Conservation (phyloP, 2,888 invertebrate genomes). For the Idaea aversata region DNA sequence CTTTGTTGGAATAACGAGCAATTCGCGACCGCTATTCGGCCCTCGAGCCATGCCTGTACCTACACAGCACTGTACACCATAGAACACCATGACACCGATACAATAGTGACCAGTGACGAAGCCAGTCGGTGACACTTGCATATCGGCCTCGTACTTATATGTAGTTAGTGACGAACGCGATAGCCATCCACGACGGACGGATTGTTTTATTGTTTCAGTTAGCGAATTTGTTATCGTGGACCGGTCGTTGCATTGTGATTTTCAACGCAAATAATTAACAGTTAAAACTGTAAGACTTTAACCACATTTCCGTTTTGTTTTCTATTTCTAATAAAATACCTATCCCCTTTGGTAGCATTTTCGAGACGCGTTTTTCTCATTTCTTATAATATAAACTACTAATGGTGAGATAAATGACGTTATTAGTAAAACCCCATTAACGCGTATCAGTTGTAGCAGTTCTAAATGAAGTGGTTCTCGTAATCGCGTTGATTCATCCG, state of each 20-base stretch:
- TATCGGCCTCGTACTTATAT: slow-evolving; percentile 40
- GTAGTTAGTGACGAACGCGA: slow-evolving; percentile 61
- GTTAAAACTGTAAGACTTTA: background rate
- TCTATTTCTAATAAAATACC: background rate
- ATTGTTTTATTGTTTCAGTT: slow-evolving; percentile 68
- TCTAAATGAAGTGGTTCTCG: slow-evolving; percentile 45
- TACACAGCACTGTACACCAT: slow-evolving; percentile 31
- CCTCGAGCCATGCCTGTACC: slow-evolving; percentile 45
- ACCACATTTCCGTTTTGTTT: background rate
- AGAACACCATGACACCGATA: slow-evolving; percentile 71
- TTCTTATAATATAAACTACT: background rate
- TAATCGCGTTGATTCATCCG: slow-evolving; percentile 69
- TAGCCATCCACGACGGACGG: slow-evolving; percentile 57
- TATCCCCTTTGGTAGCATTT: background rate
- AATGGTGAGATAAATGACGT: background rate
- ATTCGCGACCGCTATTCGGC: slow-evolving; percentile 78
- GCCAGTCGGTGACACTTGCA: slow-evolving; percentile 45
- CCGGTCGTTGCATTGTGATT: slow-evolving; percentile 55
- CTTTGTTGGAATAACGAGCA: slow-evolving; percentile 76
- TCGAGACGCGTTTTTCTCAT: background rate
- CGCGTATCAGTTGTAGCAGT: slow-evolving; percentile 57
- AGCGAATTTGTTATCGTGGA: slow-evolving; percentile 60
- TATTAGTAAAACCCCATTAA: slow-evolving; percentile 37
- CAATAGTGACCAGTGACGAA: slow-evolving; percentile 44
- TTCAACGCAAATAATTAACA: background rate